Base-by-base conservation (phyloP, 2,797 vertebrate species). In the Gambusia yucatana region DNA sequence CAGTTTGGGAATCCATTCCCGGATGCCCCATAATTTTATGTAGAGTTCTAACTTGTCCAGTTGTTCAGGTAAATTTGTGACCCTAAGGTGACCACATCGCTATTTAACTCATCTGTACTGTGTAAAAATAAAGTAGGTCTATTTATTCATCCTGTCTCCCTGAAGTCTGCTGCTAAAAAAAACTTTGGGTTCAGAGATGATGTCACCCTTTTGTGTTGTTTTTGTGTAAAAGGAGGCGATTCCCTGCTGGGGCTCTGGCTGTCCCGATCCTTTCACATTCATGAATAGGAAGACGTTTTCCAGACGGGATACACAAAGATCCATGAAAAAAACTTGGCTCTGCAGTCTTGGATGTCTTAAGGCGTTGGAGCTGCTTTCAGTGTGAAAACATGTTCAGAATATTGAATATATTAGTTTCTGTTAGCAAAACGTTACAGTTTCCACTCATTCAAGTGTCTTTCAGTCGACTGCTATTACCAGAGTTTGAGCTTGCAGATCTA, bases 221-320 rank as follows among this genome's bases (percentile, higher is more conserved):
- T 91, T 92, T 92, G 83, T 89, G 81, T 55, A 14, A 3, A n/a
- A 65, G 65, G 77, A 30, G 81, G 76, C 67, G 63, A n/a, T 48
- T 79, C 75, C 3, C 86, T 46, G 72, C 83, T 77, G 84, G 90
- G 91, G 80, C 73, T 85, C 77, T 46, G 86, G 84, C 89, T 71
- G 86, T 86, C 88, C 84, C 85, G 82, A 84, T 87, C 87, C 73
- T 90, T 89, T 89, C 77, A 78, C 82, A 78, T 72, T 47, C 75
- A 79, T 90, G 87, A 95, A 93, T 89, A 82, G 91, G 84, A 81
- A 86, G 87, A 87, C 74, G 25, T 82, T 91, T 91, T 90, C 85
- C 89, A 89, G 84, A 79, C 81, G 55, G 82, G n/a, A 77, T 78
- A 71, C 77, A 92, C 87, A 94, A 92, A 92, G 83, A 74, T 73